Percentiles rank a stretch among this genome's conserved stretches.
These are phyloP conservation scores for Cyanoderma ruficeps DNA, from an alignment of 2,113 vertebrate genomes.

Conservation along the genomic window DNA sequence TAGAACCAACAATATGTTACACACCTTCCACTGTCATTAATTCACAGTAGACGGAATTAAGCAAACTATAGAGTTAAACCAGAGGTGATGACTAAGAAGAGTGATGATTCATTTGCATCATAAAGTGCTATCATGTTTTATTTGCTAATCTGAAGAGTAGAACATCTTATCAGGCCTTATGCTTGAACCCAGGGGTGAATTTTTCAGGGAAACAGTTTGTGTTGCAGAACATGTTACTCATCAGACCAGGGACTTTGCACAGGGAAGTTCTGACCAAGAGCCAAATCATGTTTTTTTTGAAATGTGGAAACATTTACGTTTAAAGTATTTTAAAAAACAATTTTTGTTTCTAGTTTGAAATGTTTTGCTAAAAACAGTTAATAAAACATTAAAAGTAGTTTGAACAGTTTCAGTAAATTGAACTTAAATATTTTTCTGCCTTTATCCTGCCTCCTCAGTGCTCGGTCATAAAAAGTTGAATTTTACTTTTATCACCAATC, in stretches of 20 bases:
- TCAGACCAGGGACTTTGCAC: neutral
- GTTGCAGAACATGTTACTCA: neutral
- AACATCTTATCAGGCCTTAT: neutral
- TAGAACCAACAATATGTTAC: accelerated
- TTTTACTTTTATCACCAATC: neutral
- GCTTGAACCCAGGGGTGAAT: neutral
- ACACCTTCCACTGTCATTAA: neutral
- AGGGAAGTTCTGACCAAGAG: neutral
- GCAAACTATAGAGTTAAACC: neutral
- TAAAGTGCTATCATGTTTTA: neutral
- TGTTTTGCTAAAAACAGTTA: neutral
- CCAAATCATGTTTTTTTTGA: neutral
- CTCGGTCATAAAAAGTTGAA: neutral
- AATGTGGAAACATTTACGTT: neutral
- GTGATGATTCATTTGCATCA: neutral
- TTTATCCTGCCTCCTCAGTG: neutral
- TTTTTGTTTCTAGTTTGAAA: neutral
- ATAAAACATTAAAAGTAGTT: neutral
- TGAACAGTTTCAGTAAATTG: neutral
- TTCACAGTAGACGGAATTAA: neutral
- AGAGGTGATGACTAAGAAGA: neutral
- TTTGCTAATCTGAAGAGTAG: neutral
- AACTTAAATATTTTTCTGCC: neutral
- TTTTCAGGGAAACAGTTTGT: neutral
- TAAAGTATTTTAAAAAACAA: neutral